Conservation (phyloP, 2,113 vertebrate species). For the Phyllopteryx taeniolatus region DNA sequence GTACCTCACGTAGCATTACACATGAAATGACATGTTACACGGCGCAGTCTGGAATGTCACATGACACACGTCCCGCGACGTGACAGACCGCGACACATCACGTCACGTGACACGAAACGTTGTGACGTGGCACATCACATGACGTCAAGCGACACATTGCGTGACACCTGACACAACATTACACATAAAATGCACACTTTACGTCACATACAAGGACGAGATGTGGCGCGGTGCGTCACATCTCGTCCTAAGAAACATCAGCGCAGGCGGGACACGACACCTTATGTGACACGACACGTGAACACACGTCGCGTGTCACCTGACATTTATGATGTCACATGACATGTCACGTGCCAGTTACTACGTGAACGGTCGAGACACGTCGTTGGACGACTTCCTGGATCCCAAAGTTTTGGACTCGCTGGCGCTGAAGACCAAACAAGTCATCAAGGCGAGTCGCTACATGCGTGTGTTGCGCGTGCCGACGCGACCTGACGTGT, state of each 20-base stretch:
- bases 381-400: slow-evolving; percentile 85
- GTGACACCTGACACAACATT: too few relatives aligned
- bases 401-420: slow-evolving; percentile 83
- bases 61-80: background rate
- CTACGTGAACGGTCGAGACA: slow-evolving; percentile 84
- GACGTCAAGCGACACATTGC: too few relatives aligned
- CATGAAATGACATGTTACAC: too few relatives aligned
- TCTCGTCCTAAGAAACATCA: too few relatives aligned
- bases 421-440: slow-evolving; percentile 67
- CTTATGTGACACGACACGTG: background rate
- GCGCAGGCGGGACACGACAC: too few relatives aligned
- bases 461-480: too few relatives aligned
- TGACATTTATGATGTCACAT: too few relatives aligned
- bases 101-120: background rate
- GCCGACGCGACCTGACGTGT: background rate
- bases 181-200: too few relatives aligned
- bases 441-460: slow-evolving; percentile 78
- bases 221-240: too few relatives aligned
- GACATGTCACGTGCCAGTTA: slow-evolving; percentile 75
- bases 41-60: background rate
- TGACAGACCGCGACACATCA: background rate
- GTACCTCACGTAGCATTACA: too few relatives aligned
- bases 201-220: too few relatives aligned
- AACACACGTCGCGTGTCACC: background rate
- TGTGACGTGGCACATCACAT: background rate